Conservation (phyloP, 2,797 vertebrate species). For the Lateolabrax maculatus region DNA sequence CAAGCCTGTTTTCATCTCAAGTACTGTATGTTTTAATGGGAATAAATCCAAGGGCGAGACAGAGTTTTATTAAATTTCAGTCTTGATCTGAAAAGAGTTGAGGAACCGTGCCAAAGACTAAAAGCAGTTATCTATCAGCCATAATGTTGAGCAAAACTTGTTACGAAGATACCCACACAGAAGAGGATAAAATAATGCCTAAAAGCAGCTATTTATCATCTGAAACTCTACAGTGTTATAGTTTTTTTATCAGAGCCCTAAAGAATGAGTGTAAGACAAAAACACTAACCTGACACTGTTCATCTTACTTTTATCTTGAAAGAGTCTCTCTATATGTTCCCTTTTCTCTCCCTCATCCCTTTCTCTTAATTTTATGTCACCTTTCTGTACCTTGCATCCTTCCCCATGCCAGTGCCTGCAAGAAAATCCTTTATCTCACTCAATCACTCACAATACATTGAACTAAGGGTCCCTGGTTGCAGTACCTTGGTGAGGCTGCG, state of each 20-base stretch:
- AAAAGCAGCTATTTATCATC: constrained; percentile 62
- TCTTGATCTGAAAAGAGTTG: constrained; percentile 51
- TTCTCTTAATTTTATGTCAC: constrained; percentile 26
- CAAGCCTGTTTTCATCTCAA: constrained; percentile 38
- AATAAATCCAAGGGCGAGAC: constrained; percentile 44
- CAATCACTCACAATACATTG: constrained; percentile 22
- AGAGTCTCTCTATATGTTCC: constrained; percentile 12
- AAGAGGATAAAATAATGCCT: constrained; percentile 54
- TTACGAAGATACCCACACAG: constrained; percentile 36
- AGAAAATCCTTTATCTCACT: constrained; percentile 17
- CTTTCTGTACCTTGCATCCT: constrained; percentile 12
- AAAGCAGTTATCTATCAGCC: constrained; percentile 69
- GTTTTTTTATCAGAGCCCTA: constrained; percentile 53
- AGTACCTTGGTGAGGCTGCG: constrained; percentile 97
- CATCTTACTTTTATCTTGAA: constrained; percentile 44
- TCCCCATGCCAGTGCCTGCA: background rate
- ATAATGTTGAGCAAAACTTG: constrained; percentile 47
- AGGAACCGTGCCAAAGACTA: constrained; percentile 60
- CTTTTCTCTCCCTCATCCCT: constrained; percentile 4
- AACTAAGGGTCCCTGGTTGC: background rate
- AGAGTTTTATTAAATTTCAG: constrained; percentile 56
- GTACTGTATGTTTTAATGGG: constrained; percentile 52
- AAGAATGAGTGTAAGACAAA: constrained; percentile 45
- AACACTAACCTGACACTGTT: constrained; percentile 31
- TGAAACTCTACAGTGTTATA: constrained; percentile 39